Base-by-base conservation (phyloP, 1,140 invertebrate species). In the Pogonomyrmex californicus region DNA sequence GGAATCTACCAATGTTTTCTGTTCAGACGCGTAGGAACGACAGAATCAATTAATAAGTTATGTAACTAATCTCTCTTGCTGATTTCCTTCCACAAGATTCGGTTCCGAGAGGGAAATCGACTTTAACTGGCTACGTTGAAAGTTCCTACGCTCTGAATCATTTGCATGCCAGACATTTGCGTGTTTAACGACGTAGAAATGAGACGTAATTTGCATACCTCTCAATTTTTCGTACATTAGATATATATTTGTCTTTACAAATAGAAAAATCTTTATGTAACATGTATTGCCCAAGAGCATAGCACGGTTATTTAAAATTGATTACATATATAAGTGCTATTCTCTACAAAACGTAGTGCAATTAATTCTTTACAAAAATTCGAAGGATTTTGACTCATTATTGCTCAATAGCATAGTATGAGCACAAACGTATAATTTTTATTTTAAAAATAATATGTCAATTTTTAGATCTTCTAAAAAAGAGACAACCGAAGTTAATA, bases 91-190 rank as follows among this genome's bases (percentile, higher is more conserved):
- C 12, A 12, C 47, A 17, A 17, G 36, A 54, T 54, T 17, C 33
- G 44, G 12, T 33, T 51, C 30, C 47, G 60, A 51, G 14, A 77
- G 14, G 44, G n/a, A 63, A 44, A 47, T 38, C 58, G 17, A n/a
- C 7, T 2, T 14, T 44, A 44, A 30, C 5, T 14, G 14, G 10
- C 12, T 41, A 51, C 7, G 38, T 7, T 12, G 56, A 33, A 41
- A 44, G 41, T 63, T 77, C 41, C 30, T 65, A 49, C 75, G 41
- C 47, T 38, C 77, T 68, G 62, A 54, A 79, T 79, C 12, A 79
- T 49, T 66, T 79, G 77, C 62, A 79, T 79, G 77, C 36, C 30
- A 54, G 58, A 79, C 30, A 79, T 41, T 38, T 9, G 47, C 12
- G 62, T 79, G 62, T 65, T 41, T 3, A n/a, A 36, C 33, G 12